phyloP scores from a whole-genome alignment of 2,797 vertebrate species.

The Eremophila alpestris region DNA sequence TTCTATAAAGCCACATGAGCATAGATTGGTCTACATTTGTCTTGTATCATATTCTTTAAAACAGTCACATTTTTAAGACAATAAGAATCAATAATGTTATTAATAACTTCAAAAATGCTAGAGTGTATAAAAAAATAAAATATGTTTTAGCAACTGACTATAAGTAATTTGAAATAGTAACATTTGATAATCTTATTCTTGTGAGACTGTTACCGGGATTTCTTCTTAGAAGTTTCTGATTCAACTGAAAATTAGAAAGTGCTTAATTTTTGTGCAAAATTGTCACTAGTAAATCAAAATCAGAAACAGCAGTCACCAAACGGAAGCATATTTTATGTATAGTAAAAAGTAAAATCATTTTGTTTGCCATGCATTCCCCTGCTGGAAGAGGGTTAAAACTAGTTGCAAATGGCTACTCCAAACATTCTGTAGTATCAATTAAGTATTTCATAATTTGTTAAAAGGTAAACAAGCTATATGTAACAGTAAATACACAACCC shows the following conservation, averaged over 20 bases:
- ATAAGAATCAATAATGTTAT: not conserved
- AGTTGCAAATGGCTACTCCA: not conserved
- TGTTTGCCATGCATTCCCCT: not conserved
- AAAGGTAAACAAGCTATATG: not conserved
- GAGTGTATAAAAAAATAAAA: not conserved
- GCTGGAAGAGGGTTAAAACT: not conserved
- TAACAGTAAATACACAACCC: not conserved
- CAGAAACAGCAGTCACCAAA: not conserved
- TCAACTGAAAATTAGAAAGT: not conserved
- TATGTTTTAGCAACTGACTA: not conserved
- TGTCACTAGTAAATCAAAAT: not conserved
- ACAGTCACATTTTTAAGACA: not conserved
- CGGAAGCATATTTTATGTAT: not conserved
- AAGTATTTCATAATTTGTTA: not conserved
- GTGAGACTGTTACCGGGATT: not conserved
- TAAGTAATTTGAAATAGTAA: not conserved
- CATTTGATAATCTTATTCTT: not conserved
- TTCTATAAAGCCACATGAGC: not conserved
- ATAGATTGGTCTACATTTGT: not conserved
- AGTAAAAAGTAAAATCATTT: not conserved
- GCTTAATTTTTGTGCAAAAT: not conserved
- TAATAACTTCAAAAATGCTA: not conserved
- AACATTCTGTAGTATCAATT: not conserved
- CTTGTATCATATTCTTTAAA: not conserved
- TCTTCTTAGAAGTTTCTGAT: not conserved